Conservation (phyloP, 1,140 invertebrate genomes). For the Mizuhopecten yessoensis region DNA sequence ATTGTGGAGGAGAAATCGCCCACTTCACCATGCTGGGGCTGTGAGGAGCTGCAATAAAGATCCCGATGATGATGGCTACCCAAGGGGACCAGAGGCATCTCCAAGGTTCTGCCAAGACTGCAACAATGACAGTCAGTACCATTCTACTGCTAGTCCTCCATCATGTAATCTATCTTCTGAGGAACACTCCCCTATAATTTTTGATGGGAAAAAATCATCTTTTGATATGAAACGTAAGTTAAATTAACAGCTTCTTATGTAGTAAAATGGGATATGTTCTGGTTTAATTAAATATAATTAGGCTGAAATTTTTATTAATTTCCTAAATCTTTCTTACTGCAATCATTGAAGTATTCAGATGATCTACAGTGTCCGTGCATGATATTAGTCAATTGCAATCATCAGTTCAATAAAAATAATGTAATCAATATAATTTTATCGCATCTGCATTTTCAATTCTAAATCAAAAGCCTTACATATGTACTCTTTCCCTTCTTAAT, state of each 20-base stretch:
- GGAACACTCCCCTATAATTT: slow-evolving; percentile 51
- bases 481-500: too few relatives aligned
- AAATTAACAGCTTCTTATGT: neutral
- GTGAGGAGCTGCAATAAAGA: slow-evolving; percentile 77
- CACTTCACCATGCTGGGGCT: slow-evolving; percentile 81
- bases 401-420: too few relatives aligned
- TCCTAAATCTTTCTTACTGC: too few relatives aligned
- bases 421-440: too few relatives aligned
- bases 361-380: too few relatives aligned
- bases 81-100: slow-evolving; percentile 74
- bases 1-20: slow-evolving; percentile 80
- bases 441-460: too few relatives aligned
- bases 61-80: slow-evolving; percentile 79
- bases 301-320: too few relatives aligned
- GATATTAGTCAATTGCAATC: too few relatives aligned
- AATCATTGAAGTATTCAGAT: too few relatives aligned
- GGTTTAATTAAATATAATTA: too few relatives aligned
- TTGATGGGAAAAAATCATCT: slow-evolving; percentile 52
- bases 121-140: slow-evolving; percentile 76
- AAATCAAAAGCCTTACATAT: too few relatives aligned
- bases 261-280: too few relatives aligned
- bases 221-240: slow-evolving; percentile 78
- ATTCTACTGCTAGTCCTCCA: slow-evolving; percentile 74
- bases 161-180: slow-evolving; percentile 77
- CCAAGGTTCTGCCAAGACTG: slow-evolving; percentile 73